These are phyloP conservation scores for Smittia aterrima DNA, from an alignment of 2,888 invertebrate genomes.

Conservation along the genomic window DNA sequence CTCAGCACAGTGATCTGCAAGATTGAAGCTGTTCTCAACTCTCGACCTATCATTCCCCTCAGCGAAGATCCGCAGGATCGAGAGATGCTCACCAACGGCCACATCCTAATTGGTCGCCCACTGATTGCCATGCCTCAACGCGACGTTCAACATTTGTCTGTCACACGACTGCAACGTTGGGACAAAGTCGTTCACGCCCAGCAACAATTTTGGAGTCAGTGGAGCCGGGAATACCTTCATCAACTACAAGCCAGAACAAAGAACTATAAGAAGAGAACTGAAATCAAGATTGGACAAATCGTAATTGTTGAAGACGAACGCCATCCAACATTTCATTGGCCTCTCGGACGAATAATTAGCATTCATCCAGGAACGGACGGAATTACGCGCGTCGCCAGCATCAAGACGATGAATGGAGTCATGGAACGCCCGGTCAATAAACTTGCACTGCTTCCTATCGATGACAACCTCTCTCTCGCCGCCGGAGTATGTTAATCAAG, in stretches of 20 bases:
- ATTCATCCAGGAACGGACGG: slow-evolving; percentile 46
- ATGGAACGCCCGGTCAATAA: not conserved
- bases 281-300: slow-evolving; percentile 44
- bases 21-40: slow-evolving; percentile 48
- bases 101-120: slow-evolving; percentile 43
- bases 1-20: slow-evolving; percentile 46
- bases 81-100: slow-evolving; percentile 44
- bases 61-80: slow-evolving; percentile 44
- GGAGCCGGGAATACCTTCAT: slow-evolving; percentile 45
- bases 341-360: slow-evolving; percentile 44
- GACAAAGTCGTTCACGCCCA: slow-evolving; percentile 46
- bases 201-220: slow-evolving; percentile 46
- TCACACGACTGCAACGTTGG: slow-evolving; percentile 43
- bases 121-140: slow-evolving; percentile 44
- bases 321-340: slow-evolving; percentile 45
- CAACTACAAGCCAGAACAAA: slow-evolving; percentile 45
- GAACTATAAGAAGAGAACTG: slow-evolving; percentile 44
- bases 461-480: not conserved
- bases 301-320: slow-evolving; percentile 46
- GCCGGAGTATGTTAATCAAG: not conserved
- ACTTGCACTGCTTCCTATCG: not conserved
- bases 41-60: slow-evolving; percentile 45
- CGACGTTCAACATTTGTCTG: slow-evolving; percentile 43
- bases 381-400: not conserved
- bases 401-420: not conserved